A percentile compares a stretch with the other conserved stretches of the same genome.
These are phyloP conservation scores for Zoanthus sociatus DNA, from an alignment of 92 coral and sea anemone species.

Conservation along the genomic window DNA sequence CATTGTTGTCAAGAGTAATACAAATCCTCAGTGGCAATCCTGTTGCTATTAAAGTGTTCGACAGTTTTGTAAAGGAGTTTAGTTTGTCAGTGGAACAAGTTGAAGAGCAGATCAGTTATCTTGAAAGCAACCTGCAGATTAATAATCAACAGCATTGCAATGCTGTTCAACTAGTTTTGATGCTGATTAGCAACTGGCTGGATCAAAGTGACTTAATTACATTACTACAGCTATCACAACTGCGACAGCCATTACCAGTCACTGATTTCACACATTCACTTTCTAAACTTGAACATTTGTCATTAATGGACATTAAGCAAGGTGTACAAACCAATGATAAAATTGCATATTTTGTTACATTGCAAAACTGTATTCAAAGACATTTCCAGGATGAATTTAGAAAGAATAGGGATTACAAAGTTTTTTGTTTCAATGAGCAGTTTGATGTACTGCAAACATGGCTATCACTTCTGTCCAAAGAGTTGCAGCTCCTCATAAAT, in stretches of 20 bases:
- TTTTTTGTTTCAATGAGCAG: not conserved
- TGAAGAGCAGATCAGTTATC: conserved; percentile 1
- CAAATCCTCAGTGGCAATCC: conserved; percentile 58
- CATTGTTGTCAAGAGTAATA: conserved; percentile 22
- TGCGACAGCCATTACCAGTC: conserved; percentile 81
- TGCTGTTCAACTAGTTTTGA: conserved; percentile 18
- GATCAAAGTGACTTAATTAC: conserved; percentile 24
- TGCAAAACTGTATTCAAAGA: conserved; percentile 43
- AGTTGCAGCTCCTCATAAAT: conserved; percentile 63
- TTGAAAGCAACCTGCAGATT: conserved; percentile 1
- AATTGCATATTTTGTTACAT: conserved; percentile 15
- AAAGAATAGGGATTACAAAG: not conserved
- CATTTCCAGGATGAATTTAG: conserved; percentile 34
- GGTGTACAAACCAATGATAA: not conserved
- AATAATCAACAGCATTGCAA: not conserved
- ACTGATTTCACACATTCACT: not conserved
- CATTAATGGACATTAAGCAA: conserved; percentile 2
- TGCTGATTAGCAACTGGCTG: conserved; percentile 30
- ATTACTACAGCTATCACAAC: conserved; percentile 66
- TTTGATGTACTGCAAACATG: conserved; percentile 76
- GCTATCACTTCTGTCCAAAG: conserved; percentile 74
- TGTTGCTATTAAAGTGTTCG: conserved; percentile 62
- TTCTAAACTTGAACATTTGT: conserved; percentile 29
- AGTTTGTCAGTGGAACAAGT: conserved; percentile 29
- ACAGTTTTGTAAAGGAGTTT: conserved; percentile 49